Conservation (phyloP, 1,140 invertebrate species). For the Phortica variegata region DNA sequence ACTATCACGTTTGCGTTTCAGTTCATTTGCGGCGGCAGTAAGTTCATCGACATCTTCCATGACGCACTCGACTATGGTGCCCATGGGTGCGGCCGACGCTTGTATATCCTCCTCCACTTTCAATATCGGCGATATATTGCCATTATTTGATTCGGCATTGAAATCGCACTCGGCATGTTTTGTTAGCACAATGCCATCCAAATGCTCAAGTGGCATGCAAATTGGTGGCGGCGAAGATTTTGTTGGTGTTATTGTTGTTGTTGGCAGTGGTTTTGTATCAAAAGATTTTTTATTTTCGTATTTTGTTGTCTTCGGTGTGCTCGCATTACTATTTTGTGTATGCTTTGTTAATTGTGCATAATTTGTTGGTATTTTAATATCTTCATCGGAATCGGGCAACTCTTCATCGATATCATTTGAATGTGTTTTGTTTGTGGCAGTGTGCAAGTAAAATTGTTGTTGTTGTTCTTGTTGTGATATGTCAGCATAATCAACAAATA, state of each 20-base stretch:
- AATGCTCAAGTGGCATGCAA: conserved; percentile 13
- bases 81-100: conserved; percentile 8
- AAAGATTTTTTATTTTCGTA: neutral
- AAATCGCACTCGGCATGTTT: conserved; percentile 16
- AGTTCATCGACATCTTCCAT: conserved; percentile 30
- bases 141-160: conserved; percentile 23
- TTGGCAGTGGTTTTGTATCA: too few relatives aligned
- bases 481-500: conserved; percentile 37
- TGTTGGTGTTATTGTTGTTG: too few relatives aligned
- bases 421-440: neutral
- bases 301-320: conserved; percentile 35
- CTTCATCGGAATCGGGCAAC: conserved; percentile 32
- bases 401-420: conserved; percentile 20
- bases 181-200: conserved; percentile 11
- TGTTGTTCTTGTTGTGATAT: conserved; percentile 15
- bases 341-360: too few relatives aligned
- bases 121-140: conserved; percentile 46
- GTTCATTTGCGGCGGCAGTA: conserved; percentile 23
- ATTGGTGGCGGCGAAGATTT: neutral
- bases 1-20: conserved; percentile 49
- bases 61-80: conserved; percentile 33
- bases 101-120: conserved; percentile 21
- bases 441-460: too few relatives aligned
- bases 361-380: conserved; percentile 23
- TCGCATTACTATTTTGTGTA: conserved; percentile 11